Evolutionary conservation across 2,797 vertebrate species (phyloP), one percentile per base, ranked within the genome.

Genomic region (Epinephelus malabaricus): DNA sequence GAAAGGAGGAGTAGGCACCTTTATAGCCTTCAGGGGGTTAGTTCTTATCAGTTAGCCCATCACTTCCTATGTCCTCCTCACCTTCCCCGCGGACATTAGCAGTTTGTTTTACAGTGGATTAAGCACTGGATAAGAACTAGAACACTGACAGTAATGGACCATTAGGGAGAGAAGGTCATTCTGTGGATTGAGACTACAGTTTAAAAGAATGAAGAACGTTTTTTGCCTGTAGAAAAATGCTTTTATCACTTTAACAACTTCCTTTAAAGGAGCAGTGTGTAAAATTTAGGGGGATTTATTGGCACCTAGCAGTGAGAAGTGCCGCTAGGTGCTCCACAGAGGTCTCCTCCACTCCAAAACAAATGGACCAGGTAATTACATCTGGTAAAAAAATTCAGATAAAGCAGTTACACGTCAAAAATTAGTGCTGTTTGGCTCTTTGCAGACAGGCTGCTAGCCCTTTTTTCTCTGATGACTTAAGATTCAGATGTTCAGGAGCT

Each of bases 41-140:
- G 76, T 75, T 81, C 66, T 76, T 90, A 83, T 84, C 90, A 86
- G 85, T 86, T 81, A 88, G 81, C 76, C 85, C 86, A 86, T 91
- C 78, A 81, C 82, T 80, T 67, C 79, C 77, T 82, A 49, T 71
- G 83, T 74, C 72, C 69, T 78, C 55, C 70, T 83, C 72, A 84
- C 68, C 61, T 74, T 69, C 56, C 75, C 70, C 0, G 11, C 64
- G 54, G 75, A 76, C 56, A 71, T 73, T 50, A 79, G 61, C 69
- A 56, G 85, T 81, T 86, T 82, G 83, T 87, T 87, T 84, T 78
- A 76, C 69, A 76, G 72, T 58, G 65, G 79, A 88, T 87, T 82
- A 85, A 62, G 65, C 21, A 23, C 27, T 49, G 67, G 54, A 47
- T 49, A 19, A 58, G 12, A 8, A 34, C 7, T 6, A 34, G 34